Evolutionary conservation across 1,140 invertebrate species (phyloP).

Genomic region (Ectropis grisescens): DNA sequence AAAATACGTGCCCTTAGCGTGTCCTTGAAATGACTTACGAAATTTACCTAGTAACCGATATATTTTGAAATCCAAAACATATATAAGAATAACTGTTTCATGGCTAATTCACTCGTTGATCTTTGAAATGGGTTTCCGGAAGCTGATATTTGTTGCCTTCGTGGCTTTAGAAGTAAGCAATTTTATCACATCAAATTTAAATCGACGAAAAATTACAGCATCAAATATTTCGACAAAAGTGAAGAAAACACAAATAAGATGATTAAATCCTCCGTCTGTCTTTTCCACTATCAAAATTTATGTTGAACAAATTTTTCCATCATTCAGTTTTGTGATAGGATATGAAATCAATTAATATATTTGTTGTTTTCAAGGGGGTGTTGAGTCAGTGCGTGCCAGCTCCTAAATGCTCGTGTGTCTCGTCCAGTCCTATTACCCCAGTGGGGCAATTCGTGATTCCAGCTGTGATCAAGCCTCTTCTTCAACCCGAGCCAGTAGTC

Average conservation of each 20-base stretch:
- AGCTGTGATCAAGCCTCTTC: constrained; percentile 22
- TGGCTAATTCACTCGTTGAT: constrained; percentile 12
- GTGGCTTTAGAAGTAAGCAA: too few relatives aligned
- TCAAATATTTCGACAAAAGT: too few relatives aligned
- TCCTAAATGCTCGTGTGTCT: background rate
- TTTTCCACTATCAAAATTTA: too few relatives aligned
- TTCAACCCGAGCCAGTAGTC: constrained; percentile 9
- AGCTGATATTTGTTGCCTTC: too few relatives aligned
- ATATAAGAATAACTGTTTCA: constrained; percentile 35
- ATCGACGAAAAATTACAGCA: too few relatives aligned
- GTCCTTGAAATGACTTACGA: constrained; percentile 9
- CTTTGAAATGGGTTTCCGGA: background rate
- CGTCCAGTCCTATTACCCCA: background rate
- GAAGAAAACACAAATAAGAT: too few relatives aligned
- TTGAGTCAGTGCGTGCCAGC: constrained; percentile 11
- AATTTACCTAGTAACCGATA: constrained; percentile 25
- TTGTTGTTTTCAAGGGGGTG: constrained; percentile 16
- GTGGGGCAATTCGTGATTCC: constrained; percentile 29
- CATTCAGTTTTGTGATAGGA: background rate
- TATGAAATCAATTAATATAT: constrained; percentile 1
- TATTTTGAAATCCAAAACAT: constrained; percentile 43
- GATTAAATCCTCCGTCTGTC: too few relatives aligned
- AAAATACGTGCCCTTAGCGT: constrained; percentile 15
- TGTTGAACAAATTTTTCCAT: too few relatives aligned
- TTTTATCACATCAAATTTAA: too few relatives aligned